Evolutionary conservation across 2,797 vertebrate genomes (phyloP), one percentile per base, ranked within the genome.

Genomic region (Peromyscus melanophrys): DNA sequence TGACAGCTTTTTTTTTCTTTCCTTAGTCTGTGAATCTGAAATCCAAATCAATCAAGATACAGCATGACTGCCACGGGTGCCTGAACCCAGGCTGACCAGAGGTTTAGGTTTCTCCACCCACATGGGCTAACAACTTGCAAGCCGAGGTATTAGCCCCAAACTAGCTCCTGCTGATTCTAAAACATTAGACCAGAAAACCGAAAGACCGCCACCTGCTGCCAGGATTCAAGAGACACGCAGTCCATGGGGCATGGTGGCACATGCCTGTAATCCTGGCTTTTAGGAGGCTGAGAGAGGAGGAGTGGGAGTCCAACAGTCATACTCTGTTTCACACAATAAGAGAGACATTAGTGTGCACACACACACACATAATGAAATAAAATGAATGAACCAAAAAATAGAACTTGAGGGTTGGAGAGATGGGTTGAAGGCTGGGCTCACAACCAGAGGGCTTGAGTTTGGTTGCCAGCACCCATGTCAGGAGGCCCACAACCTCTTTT

Each of bases 211-310:
- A 57, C n/a, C 46, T n/a, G 29, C 52, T 91, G 46, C 55, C 76
- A 61, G 87, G 75, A 92, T 63, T 82, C n/a, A 89, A 86, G 89
- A 95, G 55, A 91, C 10, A 76, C 90, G 77, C 92, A 81, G 43
- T 21, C 2, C 40, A 49, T 13, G 23, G 87, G 55, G 73, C 21
- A 25, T 2, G 27, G 71, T 37, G 10, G 87, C 29, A 77, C 73
- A 49, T 37, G 59, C 21, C 67, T 87, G 49, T 1, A 27, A 37
- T 12, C 23, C 49, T 17, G 23, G 49, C 49, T 55, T 29, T 71
- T 14, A 12, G 21, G 34, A 85, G 21, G 63, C 19, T 67, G 43
- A 14, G 43, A 63, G 43, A 23, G 16, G 61, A 85, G 29, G 63
- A 40, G 17, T 12, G n/a, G 10, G 43, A 71, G 46, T 34, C 23